Conservation (phyloP, 2,113 vertebrate species). For the Phoenicopterus ruber region DNA sequence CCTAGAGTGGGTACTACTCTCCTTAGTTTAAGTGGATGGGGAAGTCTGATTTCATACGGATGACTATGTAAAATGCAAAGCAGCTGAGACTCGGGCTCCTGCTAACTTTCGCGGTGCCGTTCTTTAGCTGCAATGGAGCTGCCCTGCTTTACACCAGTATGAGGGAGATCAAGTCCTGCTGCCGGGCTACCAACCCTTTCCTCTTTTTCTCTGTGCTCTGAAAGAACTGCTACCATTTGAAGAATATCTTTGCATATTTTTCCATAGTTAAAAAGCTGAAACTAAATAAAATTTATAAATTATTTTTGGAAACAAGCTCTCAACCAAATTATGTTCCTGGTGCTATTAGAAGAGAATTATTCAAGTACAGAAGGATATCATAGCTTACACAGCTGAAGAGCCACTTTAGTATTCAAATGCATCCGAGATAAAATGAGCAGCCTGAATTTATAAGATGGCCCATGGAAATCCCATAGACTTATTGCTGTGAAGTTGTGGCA, state of each 20-base stretch:
- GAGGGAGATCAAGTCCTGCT: background rate
- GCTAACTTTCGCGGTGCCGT: background rate
- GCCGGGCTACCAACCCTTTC: background rate
- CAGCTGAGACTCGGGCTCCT: background rate
- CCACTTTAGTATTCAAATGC: background rate
- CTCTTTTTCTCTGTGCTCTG: background rate
- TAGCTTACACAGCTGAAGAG: conserved; percentile 7
- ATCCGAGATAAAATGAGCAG: background rate
- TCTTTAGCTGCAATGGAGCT: background rate
- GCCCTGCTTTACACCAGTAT: background rate
- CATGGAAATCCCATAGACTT: background rate
- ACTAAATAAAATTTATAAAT: conserved; percentile 12
- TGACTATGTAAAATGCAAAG: background rate
- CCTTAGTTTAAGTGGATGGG: background rate
- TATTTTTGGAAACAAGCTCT: conserved; percentile 28
- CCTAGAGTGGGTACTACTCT: background rate
- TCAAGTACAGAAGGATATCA: background rate
- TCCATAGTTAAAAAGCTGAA: conserved; percentile 5
- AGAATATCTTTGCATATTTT: conserved; percentile 34
- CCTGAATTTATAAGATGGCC: background rate
- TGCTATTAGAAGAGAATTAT: conserved; percentile 23
- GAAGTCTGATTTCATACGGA: background rate
- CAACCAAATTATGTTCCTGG: background rate
- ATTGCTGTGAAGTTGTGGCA: background rate
- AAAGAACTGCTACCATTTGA: background rate